These are phyloP conservation scores for Sigmodon hispidus DNA, from an alignment of 2,113 vertebrate species.

Conservation along the genomic window DNA sequence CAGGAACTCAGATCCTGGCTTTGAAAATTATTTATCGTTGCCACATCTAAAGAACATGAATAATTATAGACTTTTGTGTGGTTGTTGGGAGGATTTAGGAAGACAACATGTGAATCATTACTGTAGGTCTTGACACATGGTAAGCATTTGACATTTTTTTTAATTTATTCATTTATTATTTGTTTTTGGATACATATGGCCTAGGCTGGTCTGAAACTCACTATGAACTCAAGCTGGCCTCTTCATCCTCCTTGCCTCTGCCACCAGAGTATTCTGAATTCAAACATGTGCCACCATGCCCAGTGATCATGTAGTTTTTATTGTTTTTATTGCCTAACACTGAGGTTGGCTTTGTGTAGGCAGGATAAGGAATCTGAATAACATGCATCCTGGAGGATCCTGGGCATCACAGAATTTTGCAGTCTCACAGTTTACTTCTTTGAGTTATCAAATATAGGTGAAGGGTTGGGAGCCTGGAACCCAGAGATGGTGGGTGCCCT, in stretches of 20 bases:
- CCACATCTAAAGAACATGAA: background rate
- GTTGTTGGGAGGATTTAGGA: background rate
- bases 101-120: background rate
- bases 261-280: background rate
- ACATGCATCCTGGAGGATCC: background rate
- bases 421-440: background rate
- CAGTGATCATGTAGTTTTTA: background rate
- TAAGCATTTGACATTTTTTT: background rate
- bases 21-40: background rate
- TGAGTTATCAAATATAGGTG: conserved; percentile 5
- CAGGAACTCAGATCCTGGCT: background rate
- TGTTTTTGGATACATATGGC: background rate
- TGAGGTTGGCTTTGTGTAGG: background rate
- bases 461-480: conserved; percentile 41
- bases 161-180: background rate
- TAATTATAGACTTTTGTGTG: background rate
- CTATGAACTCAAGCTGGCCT: background rate
- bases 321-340: background rate
- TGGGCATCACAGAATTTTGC: background rate
- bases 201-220: background rate
- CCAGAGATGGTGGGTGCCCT: conserved; percentile 24
- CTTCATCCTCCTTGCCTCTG: background rate
- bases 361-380: background rate
- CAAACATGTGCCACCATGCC: background rate
- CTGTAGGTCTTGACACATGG: background rate